These are phyloP conservation scores for Volucella inflata DNA, from an alignment of 2,888 invertebrate species.

Conservation along the genomic window DNA sequence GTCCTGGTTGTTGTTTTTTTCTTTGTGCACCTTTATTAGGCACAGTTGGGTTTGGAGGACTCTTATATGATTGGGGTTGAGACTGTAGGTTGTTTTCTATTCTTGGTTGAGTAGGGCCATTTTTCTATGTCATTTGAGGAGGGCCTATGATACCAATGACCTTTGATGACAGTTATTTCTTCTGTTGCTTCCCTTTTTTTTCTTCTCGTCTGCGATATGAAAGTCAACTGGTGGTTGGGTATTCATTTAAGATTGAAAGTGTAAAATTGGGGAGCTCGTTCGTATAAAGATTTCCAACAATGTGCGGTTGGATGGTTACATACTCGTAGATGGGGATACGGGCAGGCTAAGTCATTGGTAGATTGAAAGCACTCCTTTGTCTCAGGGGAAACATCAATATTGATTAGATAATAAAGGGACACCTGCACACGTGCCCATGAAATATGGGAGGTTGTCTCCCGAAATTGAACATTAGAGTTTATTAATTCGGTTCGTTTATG, in stretches of 20 bases:
- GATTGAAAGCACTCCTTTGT: too few species aligned
- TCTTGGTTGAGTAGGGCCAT: constrained; percentile 18
- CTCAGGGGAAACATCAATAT: too few species aligned
- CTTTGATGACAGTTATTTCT: constrained; percentile 14
- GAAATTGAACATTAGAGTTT: too few species aligned
- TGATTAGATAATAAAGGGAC: too few species aligned
- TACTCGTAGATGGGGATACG: too few species aligned
- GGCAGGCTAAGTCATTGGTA: too few species aligned
- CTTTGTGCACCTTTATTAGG: constrained; percentile 39
- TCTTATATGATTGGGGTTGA: background rate
- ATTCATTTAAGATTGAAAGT: background rate
- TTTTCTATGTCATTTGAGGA: constrained; percentile 36
- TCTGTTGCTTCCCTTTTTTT: constrained; percentile 6
- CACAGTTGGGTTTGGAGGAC: constrained; percentile 3
- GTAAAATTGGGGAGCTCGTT: constrained; percentile 3
- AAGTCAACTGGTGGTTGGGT: constrained; percentile 41
- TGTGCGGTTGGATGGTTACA: background rate
- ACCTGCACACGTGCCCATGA: too few species aligned
- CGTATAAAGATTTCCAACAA: constrained; percentile 21
- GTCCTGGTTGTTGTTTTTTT: background rate
- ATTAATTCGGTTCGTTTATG: too few species aligned
- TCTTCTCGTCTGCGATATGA: constrained; percentile 1
- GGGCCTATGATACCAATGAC: constrained; percentile 18
- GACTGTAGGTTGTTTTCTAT: constrained; percentile 1
- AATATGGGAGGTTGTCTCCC: too few species aligned